A percentile compares a stretch with the other conserved stretches of the same genome.
phyloP scores from a whole-genome alignment of 2,797 vertebrate species.

The Schizopygopsis pylzovi region DNA sequence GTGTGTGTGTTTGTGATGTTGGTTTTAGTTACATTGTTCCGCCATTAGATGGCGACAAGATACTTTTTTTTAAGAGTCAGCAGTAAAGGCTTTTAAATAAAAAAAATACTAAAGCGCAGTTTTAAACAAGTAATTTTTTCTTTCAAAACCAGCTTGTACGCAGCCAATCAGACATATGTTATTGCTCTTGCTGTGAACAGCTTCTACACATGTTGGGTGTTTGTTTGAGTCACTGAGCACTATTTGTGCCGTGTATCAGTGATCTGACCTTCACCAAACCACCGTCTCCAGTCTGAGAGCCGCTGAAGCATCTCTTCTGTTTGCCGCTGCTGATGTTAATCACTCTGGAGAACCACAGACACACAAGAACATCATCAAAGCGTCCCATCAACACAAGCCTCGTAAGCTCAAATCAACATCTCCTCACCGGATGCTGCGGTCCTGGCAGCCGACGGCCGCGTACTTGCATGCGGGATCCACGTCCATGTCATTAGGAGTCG shows the following conservation, averaged over 20 bases:
- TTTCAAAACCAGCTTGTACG: no score
- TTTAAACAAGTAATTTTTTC: no score
- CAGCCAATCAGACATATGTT: not conserved
- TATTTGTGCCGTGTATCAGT: not conserved
- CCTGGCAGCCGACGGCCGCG: constrained; percentile 92
- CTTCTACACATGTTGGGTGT: not conserved
- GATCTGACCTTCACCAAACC: constrained; percentile 87
- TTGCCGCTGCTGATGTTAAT: constrained; percentile 97
- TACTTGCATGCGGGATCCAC: constrained; percentile 92
- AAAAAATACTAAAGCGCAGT: no score
- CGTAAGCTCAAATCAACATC: not conserved
- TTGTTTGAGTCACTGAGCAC: not conserved
- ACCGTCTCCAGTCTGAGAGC: constrained; percentile 91
- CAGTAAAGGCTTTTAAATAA: no score
- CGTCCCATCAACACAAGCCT: not conserved
- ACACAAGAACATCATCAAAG: not conserved
- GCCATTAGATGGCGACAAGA: no score
- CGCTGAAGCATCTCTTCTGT: constrained; percentile 94
- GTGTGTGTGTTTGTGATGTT: no score
- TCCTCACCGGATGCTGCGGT: constrained; percentile 89
- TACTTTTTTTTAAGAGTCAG: no score
- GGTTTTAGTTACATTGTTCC: no score
- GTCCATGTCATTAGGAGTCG: constrained; percentile 91
- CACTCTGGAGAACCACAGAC: constrained; percentile 76
- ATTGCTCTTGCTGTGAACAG: not conserved